Percentiles rank a stretch among this genome's conserved stretches.
Evolutionary conservation across 1,140 invertebrate species (phyloP).

Genomic region (Aleiodes sp.): DNA sequence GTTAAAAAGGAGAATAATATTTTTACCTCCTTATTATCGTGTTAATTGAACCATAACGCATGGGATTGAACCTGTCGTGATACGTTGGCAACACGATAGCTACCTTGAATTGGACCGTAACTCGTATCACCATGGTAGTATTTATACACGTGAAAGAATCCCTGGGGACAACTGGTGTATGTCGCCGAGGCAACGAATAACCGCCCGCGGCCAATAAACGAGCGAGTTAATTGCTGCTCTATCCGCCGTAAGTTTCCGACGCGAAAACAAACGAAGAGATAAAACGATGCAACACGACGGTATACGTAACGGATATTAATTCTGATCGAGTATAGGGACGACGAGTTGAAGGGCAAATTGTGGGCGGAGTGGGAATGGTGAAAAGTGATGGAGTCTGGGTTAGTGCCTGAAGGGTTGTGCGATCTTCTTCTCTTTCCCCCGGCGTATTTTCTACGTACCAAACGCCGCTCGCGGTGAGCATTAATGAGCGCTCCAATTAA

Average conservation of each 20-base stretch:
- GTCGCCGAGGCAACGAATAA: constrained; percentile 36
- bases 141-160: no score
- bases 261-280: constrained; percentile 32
- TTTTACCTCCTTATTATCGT: no score
- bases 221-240: constrained; percentile 41
- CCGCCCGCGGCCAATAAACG: constrained; percentile 29
- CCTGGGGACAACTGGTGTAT: no score
- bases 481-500: constrained; percentile 58
- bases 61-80: no score
- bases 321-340: constrained; percentile 28
- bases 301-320: constrained; percentile 39
- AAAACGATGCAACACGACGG: constrained; percentile 18
- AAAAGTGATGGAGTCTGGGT: not conserved
- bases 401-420: no score
- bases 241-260: constrained; percentile 22
- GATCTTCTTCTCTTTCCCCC: no score
- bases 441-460: not conserved
- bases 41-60: no score
- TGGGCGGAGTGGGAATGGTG: not conserved
- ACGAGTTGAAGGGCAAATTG: not conserved
- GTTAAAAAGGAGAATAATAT: no score
- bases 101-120: no score
- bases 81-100: no score
- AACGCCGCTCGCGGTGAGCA: constrained; percentile 41
- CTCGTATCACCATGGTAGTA: no score